Evolutionary conservation across 2,888 invertebrate species (phyloP), one percentile per base, ranked within the genome.

Genomic region (Bellardia bayeri): DNA sequence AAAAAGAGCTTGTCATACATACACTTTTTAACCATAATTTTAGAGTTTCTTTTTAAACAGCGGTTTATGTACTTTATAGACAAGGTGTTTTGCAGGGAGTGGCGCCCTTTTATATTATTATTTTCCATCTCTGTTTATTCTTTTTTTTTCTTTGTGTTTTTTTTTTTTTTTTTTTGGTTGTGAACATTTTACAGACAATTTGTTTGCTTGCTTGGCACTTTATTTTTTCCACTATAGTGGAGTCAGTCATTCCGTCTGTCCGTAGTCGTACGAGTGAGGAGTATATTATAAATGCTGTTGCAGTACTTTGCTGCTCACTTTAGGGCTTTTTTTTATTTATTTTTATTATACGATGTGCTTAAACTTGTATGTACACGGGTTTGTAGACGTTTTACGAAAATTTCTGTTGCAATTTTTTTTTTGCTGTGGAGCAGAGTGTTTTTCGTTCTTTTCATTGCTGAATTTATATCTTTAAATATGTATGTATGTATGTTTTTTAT

Each of bases 181-280:
- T 75, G 84, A 75, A 83, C 85, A 85, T 87, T 87, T 87, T 85
- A 87, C 87, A 87, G 87, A 87, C 87, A 87, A 87, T 87, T 87
- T 87, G 87, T 87, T 87, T 87, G 87, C 87, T 87, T 74, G 75
- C 87, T 87, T 87, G 87, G 87, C 87, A 87, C 85, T 87, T 87
- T 82, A 81, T 80, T 82, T 84, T 75, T 86, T 75, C 40, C 76
- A 75, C 83, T 56, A 80, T 80, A 83, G 79, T 86, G 72, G 74
- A 66, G 14, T 58, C 45, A 51, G 63, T 54, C 54, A 23, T 42
- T 74, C 61, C 40, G 56, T 16, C 37, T 72, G 40, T 63, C 63
- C 8, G 40, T 69, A 16, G 3, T 71, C 56, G 64, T 72, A 56
- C 72, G 66, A 74, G 66, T 51, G 66, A 49, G 58, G 49, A 85